Evolutionary conservation across 2,113 vertebrate species (phyloP).

Genomic region (Thalassoma bifasciatum): DNA sequence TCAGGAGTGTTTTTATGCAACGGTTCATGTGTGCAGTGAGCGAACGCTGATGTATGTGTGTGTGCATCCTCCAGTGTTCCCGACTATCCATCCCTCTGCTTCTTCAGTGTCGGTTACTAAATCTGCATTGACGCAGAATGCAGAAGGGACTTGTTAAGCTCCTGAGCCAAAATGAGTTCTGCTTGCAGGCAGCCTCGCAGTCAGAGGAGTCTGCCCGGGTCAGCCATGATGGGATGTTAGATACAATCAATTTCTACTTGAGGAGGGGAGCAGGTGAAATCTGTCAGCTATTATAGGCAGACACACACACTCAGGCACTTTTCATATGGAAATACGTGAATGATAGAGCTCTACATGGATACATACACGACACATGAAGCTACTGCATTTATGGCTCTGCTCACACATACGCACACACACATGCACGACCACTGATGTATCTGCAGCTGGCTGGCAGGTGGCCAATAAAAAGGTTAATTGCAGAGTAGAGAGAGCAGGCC

Average conservation of each 20-base stretch:
- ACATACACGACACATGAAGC: slow-evolving; percentile 11
- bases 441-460: slow-evolving; percentile 72
- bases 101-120: slow-evolving; percentile 2
- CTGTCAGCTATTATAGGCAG: slow-evolving; percentile 35
- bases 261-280: slow-evolving; percentile 41
- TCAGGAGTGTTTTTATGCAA: background rate
- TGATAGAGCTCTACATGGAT: slow-evolving; percentile 12
- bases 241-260: slow-evolving; percentile 58
- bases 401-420: slow-evolving; percentile 15
- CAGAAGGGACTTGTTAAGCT: slow-evolving; percentile 34
- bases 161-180: slow-evolving; percentile 25
- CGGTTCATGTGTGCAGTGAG: background rate
- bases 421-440: slow-evolving; percentile 34
- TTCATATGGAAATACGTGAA: slow-evolving; percentile 24
- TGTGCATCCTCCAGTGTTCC: background rate
- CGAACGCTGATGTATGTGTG: background rate
- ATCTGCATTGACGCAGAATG: slow-evolving; percentile 3
- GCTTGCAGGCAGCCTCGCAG: slow-evolving; percentile 20
- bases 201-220: slow-evolving; percentile 45
- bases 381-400: slow-evolving; percentile 18
- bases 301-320: background rate
- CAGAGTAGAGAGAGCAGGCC: slow-evolving; percentile 69
- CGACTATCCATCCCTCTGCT: background rate
- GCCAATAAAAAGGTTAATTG: slow-evolving; percentile 84
- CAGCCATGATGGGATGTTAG: slow-evolving; percentile 52